Conservation (phyloP, 2,113 vertebrate species). For the Furnarius figulus region DNA sequence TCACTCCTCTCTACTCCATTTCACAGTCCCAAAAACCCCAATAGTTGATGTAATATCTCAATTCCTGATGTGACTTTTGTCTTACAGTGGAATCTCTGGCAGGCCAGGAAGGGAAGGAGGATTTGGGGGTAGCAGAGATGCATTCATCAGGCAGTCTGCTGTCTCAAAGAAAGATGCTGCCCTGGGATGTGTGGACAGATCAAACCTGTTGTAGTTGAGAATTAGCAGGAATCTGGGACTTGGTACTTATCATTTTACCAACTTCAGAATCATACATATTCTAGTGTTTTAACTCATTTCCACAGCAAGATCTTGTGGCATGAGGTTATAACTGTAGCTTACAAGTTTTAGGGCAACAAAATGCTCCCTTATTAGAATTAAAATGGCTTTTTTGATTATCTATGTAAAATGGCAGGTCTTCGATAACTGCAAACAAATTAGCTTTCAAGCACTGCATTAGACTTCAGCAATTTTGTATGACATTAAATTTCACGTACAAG, state of each 20-base stretch:
- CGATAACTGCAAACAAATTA: neutral
- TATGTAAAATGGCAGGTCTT: accelerated
- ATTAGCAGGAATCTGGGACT: neutral
- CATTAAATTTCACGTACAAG: neutral
- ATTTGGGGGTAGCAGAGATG: neutral
- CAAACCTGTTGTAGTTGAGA: neutral
- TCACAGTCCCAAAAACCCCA: neutral
- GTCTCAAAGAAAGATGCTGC: neutral
- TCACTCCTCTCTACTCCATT: neutral
- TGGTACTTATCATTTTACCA: neutral
- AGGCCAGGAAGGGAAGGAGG: neutral
- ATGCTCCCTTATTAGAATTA: neutral
- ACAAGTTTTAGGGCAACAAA: neutral
- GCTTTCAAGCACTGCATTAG: neutral
- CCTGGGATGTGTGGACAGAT: neutral
- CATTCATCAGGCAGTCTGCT: neutral
- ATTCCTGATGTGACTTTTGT: neutral
- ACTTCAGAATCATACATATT: neutral
- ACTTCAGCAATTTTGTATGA: neutral
- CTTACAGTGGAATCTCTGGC: neutral
- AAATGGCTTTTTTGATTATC: neutral
- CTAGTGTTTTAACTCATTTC: neutral
- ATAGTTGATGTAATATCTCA: neutral
- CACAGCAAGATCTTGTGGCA: neutral
- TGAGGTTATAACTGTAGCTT: neutral